Base-by-base conservation (phyloP, 2,113 vertebrate genomes). In the Tor tambroides region DNA sequence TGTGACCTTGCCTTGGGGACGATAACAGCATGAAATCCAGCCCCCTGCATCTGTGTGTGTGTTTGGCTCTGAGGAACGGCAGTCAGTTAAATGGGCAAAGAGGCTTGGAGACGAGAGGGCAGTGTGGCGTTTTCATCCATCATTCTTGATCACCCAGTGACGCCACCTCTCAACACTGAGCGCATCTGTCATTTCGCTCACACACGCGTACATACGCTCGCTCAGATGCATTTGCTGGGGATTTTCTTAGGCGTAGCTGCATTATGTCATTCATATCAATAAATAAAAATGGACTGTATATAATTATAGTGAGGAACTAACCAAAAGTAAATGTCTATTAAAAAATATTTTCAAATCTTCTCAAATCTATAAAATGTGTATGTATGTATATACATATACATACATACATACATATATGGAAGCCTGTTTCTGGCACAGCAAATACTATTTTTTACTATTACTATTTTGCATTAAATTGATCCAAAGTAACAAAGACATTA, bases 131-230 rank as follows among this genome's bases (percentile, higher is more conserved):
- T 95, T 95, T 95, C 93, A 96, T 97, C 96, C 95, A 96, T 97
- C 96, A 97, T 95, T 95, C 94, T 95, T 96, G 94, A 97, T 97
- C 95, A 96, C 95, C 92, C 95, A 95, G 93, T 95, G 93, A 95
- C 92, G 94, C 95, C 96, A 96, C 87, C 93, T 54, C 87, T 0
- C 92, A 95, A 94, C 95, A 94, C 93, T 83, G 67, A 91, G 94
- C 94, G 89, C 95, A 95, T 96, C 95, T 95, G 95, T 96, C 96
- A 96, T 77, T 65, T n/a, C 69, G 11, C 80, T 46, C 49, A 63
- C 81, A 86, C n/a, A 12, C 35, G 23, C 38, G 0, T 30, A 35
- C 49, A 67, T 28, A 4, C 7, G 5, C 61, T 21, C 54, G 35
- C 63, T 30, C 63, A 12, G 41, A 49, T 10, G 5, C 26, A n/a